Conservation (phyloP, 1,140 invertebrate species). For the Gryon sp. region DNA sequence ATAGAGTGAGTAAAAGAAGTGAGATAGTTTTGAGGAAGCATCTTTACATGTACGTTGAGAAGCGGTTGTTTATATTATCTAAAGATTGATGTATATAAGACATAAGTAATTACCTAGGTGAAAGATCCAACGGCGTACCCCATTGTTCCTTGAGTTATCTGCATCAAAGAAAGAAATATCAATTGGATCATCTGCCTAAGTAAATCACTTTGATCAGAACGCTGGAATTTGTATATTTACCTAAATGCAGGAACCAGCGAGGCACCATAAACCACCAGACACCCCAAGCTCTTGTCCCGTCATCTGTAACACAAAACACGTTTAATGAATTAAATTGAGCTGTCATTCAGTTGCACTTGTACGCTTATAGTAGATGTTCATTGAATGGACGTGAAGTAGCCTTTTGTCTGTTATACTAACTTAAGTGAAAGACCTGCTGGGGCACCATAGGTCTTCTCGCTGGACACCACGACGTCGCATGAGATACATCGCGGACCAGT, state of each 20-base stretch:
- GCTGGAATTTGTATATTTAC: constrained; percentile 1
- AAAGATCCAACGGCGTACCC: constrained; percentile 19
- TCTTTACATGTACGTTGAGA: no score
- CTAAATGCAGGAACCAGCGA: constrained; percentile 38
- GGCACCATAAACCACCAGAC: constrained; percentile 29
- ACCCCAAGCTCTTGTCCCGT: constrained; percentile 16
- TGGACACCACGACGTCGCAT: constrained; percentile 23
- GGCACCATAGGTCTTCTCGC: constrained; percentile 22
- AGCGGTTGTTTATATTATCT: no score
- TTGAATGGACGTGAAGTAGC: no score
- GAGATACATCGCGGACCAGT: constrained; percentile 52
- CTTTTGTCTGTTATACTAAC: constrained; percentile 5
- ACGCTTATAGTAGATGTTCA: background rate
- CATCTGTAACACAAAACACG: background rate
- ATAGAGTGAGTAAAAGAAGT: background rate
- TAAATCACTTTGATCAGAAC: background rate
- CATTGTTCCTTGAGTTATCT: constrained; percentile 31
- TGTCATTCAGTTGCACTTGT: background rate
- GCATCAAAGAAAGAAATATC: constrained; percentile 14
- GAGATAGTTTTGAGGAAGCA: background rate
- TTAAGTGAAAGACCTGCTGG: constrained; percentile 27
- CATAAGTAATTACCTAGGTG: constrained; percentile 26
- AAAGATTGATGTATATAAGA: no score
- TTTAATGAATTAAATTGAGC: background rate
- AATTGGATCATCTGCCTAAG: background rate